These are phyloP conservation scores for Tachuris rubrigastra DNA, from an alignment of 2,113 vertebrate genomes.

Conservation along the genomic window DNA sequence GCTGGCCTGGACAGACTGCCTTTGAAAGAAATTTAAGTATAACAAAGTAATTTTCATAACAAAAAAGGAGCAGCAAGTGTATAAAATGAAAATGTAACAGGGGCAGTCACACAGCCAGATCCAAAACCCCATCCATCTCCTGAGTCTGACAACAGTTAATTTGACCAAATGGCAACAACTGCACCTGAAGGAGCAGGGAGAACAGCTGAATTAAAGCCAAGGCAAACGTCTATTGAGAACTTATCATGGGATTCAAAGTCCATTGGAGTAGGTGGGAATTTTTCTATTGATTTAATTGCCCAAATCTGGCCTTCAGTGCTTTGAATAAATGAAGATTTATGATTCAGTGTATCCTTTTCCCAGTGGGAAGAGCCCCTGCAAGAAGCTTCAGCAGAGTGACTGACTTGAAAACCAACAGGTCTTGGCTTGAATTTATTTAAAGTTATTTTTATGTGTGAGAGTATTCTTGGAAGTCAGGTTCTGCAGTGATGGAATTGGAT, in stretches of 20 bases:
- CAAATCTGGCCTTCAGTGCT: background rate
- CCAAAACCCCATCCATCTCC: background rate
- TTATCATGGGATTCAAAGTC: background rate
- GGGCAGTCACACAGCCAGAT: background rate
- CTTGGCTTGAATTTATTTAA: background rate
- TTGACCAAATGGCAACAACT: background rate
- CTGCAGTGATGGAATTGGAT: background rate
- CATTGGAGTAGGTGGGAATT: background rate
- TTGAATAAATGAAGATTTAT: background rate
- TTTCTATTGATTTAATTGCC: background rate
- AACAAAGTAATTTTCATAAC: conserved; percentile 22
- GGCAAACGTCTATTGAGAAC: background rate
- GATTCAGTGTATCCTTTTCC: background rate
- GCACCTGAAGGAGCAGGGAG: background rate
- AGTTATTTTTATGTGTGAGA: background rate
- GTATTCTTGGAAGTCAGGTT: background rate
- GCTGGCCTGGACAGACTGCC: background rate
- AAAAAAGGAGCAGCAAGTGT: background rate
- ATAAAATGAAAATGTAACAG: background rate
- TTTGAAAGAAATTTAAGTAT: conserved; percentile 22
- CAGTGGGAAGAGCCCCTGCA: background rate
- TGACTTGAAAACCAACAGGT: background rate
- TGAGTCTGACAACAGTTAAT: background rate
- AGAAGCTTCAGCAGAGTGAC: background rate
- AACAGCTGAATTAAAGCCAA: background rate